phyloP scores from a whole-genome alignment of 2,797 vertebrate genomes.

The Spinus pinus region DNA sequence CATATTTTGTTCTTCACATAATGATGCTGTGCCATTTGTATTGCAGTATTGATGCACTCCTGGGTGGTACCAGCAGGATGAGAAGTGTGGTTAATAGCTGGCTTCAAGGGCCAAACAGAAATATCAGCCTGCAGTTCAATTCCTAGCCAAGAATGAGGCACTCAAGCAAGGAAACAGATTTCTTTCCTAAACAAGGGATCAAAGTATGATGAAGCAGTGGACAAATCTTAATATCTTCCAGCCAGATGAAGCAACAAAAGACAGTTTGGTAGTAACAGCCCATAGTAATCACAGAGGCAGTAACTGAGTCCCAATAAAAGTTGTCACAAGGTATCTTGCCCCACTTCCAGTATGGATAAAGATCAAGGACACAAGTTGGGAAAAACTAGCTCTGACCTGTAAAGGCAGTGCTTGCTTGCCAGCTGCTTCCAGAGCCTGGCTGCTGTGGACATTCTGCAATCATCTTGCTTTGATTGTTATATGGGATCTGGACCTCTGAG shows the following conservation, averaged over 20 bases:
- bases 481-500: conserved; percentile 1
- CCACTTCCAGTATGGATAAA: not conserved
- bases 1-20: conserved; percentile 39
- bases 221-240: conserved; percentile 39
- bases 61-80: conserved; percentile 59
- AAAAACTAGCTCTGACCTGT: conserved; percentile 19
- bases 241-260: conserved; percentile 39
- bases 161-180: conserved; percentile 18
- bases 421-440: not conserved
- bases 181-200: conserved; percentile 56
- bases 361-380: not conserved
- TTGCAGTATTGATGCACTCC: conserved; percentile 30
- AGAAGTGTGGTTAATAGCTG: conserved; percentile 50
- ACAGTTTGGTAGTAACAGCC: not conserved
- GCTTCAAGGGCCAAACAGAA: conserved; percentile 53
- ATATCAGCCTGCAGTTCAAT: conserved; percentile 36
- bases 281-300: not conserved
- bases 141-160: conserved; percentile 23
- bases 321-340: conserved; percentile 9
- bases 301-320: not conserved
- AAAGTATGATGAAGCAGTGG: conserved; percentile 31
- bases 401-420: not conserved
- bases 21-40: conserved; percentile 27
- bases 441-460: not conserved
- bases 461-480: not conserved